Evolutionary conservation across 1,140 invertebrate genomes (phyloP).

Genomic region (Macrostomum lignano): DNA sequence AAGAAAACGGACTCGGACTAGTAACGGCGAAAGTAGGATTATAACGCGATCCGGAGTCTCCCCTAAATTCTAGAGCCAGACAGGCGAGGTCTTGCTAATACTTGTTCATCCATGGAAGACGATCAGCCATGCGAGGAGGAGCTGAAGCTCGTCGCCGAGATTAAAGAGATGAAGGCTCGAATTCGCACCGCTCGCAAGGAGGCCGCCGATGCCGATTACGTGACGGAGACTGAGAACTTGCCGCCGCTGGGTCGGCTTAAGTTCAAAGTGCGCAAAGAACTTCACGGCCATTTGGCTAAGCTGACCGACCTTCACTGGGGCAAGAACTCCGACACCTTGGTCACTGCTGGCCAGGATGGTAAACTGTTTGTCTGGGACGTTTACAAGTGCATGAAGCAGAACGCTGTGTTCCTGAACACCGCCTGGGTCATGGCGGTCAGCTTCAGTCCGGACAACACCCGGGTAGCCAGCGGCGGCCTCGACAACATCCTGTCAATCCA

Average conservation of each 20-base stretch:
- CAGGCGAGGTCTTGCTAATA: too few species aligned
- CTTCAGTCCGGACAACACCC: constrained; percentile 1
- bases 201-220: neutral
- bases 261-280: constrained; percentile 3
- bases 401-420: constrained; percentile 1
- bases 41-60: too few species aligned
- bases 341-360: constrained; percentile 4
- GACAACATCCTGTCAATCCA: constrained; percentile 5
- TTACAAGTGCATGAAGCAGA: neutral
- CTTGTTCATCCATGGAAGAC: too few species aligned
- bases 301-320: constrained; percentile 4
- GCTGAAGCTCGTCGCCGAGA: constrained; percentile 1
- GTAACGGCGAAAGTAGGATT: too few species aligned
- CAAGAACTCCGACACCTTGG: neutral
- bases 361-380: constrained; percentile 6
- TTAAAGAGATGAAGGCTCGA: constrained; percentile 1
- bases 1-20: too few species aligned
- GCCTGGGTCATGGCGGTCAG: constrained; percentile 3
- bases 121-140: neutral
- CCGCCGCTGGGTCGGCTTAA: constrained; percentile 4
- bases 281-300: constrained; percentile 6
- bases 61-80: too few species aligned
- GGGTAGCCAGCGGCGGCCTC: constrained; percentile 4
- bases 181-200: neutral
- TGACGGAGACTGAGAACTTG: constrained; percentile 5